Conservation (phyloP, 1,140 invertebrate genomes). For the Microplitis mediator region DNA sequence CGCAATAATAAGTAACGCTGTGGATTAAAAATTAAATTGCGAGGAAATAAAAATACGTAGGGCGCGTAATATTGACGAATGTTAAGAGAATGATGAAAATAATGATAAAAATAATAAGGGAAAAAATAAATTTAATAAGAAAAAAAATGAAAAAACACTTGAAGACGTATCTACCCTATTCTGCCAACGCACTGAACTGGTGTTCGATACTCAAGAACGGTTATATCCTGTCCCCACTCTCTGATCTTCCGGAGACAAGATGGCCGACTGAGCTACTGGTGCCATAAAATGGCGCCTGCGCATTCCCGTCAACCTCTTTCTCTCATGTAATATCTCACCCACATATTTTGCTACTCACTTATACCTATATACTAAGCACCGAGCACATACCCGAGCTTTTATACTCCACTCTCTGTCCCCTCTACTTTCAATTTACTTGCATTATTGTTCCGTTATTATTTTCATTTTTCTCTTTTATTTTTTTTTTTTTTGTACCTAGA, state of each 20-base stretch:
- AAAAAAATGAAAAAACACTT: slow-evolving; percentile 8
- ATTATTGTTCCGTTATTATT: neutral
- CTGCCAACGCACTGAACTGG: slow-evolving; percentile 46
- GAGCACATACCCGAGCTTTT: slow-evolving; percentile 17
- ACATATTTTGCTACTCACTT: slow-evolving; percentile 15
- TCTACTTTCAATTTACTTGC: neutral
- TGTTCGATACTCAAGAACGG: slow-evolving; percentile 54
- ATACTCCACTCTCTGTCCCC: slow-evolving; percentile 23
- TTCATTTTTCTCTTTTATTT: neutral
- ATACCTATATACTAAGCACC: neutral
- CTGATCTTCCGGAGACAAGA: slow-evolving; percentile 39
- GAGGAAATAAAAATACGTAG: neutral
- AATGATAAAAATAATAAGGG: neutral
- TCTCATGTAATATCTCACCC: slow-evolving; percentile 10
- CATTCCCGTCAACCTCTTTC: slow-evolving; percentile 30
- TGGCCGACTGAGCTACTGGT: slow-evolving; percentile 40
- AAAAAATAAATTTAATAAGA: neutral
- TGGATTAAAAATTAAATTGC: neutral
- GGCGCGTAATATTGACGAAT: neutral
- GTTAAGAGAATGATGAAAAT: neutral
- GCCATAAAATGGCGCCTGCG: slow-evolving; percentile 54
- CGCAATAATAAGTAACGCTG: neutral
- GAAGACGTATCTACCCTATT: slow-evolving; percentile 32
- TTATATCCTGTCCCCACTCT: slow-evolving; percentile 52
- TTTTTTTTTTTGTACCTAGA: neutral